Evolutionary conservation across 2,113 vertebrate genomes (phyloP), one percentile per base, ranked within the genome.

Genomic region (Vulpes ferrilata): DNA sequence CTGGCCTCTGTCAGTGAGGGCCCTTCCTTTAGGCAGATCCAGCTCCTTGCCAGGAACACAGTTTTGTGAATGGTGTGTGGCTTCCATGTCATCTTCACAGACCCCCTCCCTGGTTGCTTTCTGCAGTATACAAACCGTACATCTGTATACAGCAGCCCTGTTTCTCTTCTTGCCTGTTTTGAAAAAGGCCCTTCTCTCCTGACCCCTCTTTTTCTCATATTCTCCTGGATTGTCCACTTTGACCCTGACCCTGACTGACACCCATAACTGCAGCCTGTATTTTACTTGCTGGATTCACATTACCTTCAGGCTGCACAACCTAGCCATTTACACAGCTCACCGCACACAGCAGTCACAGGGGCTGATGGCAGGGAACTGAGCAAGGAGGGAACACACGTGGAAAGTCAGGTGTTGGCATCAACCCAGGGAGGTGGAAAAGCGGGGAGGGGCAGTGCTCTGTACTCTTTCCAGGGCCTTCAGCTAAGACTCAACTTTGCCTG

Each of bases 91-190:
- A 9, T 35, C 38, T 51, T 95, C 82, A 16, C 43, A 53, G 67
- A 60, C 27, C 51, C 62, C 30, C 20, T 78, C 64, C 17, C 15
- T 22, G 57, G 30, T 11, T 71, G 38, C 69, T 59, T 23, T 11
- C 30, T 85, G 76, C 64, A 48, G 4, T 59, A 22, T 38, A 12
- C 35, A 43, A 51, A 80, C 1, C n/a, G 1, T 48, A 16, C 27
- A 20, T 20, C 93, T 65, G 7, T 27, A 0, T 13, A 11, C 13
- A 51, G 25, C 64, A 55, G 4, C 55, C 69, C 78, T 43, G 16
- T 85, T 85, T 94, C 64, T 90, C 43, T 90, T 78, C 76, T 71
- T 76, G 62, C 51, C 81, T 80, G 15, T 27, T 86, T 85, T 51
- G 38, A 73, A 84, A 73, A 11, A 86, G 30, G 53, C n/a, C 19